phyloP scores from a whole-genome alignment of 2,797 vertebrate species.

The Ispidina picta region DNA sequence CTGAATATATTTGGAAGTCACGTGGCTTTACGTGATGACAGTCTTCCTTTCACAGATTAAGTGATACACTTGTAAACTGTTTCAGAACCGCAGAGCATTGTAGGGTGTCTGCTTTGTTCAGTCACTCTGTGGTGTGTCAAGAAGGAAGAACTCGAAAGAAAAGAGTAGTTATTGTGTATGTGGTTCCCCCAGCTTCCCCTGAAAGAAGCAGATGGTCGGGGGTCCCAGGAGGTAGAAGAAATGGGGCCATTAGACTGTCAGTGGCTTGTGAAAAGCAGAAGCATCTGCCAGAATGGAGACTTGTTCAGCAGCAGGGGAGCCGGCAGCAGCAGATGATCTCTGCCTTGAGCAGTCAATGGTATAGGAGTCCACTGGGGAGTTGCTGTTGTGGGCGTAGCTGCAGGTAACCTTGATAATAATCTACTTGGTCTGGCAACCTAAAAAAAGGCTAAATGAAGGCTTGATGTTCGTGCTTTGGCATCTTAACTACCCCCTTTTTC shows the following conservation, averaged over 20 bases:
- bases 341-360: conserved; percentile 23
- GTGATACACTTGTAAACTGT: background rate
- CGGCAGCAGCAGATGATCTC: conserved; percentile 52
- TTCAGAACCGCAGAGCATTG: background rate
- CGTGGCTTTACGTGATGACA: background rate
- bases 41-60: background rate
- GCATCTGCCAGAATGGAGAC: conserved; percentile 54
- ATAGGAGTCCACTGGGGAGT: background rate
- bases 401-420: conserved; percentile 18
- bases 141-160: background rate
- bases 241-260: conserved; percentile 51
- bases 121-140: background rate
- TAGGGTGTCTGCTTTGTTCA: conserved; percentile 10
- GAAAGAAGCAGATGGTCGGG: conserved; percentile 58
- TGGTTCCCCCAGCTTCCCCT: conserved; percentile 26
- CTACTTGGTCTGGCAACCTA: background rate
- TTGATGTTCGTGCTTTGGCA: background rate
- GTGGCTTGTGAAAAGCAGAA: conserved; percentile 49
- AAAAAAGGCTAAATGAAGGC: background rate
- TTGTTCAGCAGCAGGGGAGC: conserved; percentile 39
- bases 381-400: background rate
- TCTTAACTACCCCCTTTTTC: background rate
- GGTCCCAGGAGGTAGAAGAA: conserved; percentile 51
- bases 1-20: background rate
- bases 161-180: background rate